These are phyloP conservation scores for Yponomeuta sedellus DNA, from an alignment of 2,888 invertebrate species.

Conservation along the genomic window DNA sequence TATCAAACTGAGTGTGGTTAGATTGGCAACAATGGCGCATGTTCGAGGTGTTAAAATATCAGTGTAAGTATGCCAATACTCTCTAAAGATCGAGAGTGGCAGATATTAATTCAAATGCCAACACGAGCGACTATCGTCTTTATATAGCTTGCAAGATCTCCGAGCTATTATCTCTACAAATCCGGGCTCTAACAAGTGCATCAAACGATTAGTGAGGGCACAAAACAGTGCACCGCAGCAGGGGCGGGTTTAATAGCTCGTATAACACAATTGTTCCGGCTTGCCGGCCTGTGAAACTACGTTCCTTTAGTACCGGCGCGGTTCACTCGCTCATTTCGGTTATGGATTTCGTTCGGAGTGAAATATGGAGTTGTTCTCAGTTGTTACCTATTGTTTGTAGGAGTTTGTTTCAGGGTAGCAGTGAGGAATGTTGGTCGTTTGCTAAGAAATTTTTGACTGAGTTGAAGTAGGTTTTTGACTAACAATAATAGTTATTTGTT, in stretches of 20 bases:
- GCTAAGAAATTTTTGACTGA: too few species aligned
- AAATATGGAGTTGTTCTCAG: not conserved
- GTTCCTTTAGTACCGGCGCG: constrained; percentile 42
- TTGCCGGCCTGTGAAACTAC: constrained; percentile 56
- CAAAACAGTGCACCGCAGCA: not conserved
- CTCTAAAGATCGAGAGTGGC: too few species aligned
- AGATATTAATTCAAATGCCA: too few species aligned
- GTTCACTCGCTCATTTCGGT: constrained; percentile 17
- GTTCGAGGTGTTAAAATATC: too few species aligned
- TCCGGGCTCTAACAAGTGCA: constrained; percentile 3
- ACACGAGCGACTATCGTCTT: too few species aligned
- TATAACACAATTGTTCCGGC: constrained; percentile 65
- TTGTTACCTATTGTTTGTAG: not conserved
- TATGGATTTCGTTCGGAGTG: constrained; percentile 18
- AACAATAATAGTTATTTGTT: too few species aligned
- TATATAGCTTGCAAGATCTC: not conserved
- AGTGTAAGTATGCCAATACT: too few species aligned
- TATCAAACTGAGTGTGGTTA: too few species aligned
- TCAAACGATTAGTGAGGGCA: not conserved
- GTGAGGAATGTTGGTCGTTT: too few species aligned
- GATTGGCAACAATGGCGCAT: too few species aligned
- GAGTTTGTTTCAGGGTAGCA: not conserved
- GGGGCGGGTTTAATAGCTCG: constrained; percentile 50
- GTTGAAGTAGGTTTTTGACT: too few species aligned
- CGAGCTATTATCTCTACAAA: not conserved